Percentiles rank a stretch among this genome's conserved stretches.
Evolutionary conservation across 2,113 vertebrate species (phyloP).

Genomic region (Pygoscelis antarcticus): DNA sequence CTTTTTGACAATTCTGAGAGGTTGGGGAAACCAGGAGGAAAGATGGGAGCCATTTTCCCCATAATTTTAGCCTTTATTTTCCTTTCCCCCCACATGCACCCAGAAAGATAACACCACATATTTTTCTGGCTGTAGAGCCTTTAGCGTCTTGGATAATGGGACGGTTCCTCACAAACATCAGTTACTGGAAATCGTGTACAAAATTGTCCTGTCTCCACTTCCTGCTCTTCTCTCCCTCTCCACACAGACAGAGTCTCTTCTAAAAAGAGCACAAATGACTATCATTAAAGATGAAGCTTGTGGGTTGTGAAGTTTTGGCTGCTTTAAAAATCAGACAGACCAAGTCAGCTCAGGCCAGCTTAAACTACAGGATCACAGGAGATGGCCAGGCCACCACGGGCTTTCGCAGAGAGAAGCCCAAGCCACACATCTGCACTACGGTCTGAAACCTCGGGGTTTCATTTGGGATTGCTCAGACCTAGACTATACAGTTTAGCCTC

Average conservation of each 20-base stretch:
- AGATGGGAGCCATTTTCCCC: neutral
- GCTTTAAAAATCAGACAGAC: neutral
- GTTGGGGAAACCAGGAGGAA: neutral
- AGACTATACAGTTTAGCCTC: neutral
- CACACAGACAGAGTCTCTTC: neutral
- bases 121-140: neutral
- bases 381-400: neutral
- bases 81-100: neutral
- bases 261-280: neutral
- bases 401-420: neutral
- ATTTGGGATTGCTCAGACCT: neutral
- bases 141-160: neutral
- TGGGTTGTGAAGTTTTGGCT: neutral
- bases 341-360: neutral
- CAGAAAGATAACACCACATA: neutral
- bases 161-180: neutral
- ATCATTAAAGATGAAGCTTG: neutral
- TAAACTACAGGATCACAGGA: neutral
- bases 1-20: neutral
- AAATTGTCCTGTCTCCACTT: neutral
- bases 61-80: neutral
- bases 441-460: neutral
- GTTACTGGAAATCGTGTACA: neutral
- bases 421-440: neutral
- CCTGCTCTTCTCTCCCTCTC: neutral